phyloP scores from a whole-genome alignment of 2,888 invertebrate genomes.

The Baccha elongata region DNA sequence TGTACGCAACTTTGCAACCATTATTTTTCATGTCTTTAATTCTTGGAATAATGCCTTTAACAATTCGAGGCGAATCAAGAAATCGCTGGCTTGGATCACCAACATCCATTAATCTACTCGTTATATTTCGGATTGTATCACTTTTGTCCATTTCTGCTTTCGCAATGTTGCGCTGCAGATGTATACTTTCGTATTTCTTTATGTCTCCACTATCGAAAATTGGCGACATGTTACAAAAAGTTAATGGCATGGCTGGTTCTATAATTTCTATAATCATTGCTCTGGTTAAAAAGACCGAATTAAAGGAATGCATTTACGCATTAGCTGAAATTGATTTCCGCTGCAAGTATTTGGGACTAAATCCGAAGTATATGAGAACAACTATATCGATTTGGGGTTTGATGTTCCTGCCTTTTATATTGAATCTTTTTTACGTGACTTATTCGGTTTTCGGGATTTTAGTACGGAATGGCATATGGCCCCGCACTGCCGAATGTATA shows the following conservation, averaged over 20 bases:
- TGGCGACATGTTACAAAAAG: conserved; percentile 77
- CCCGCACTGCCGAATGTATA: conserved; percentile 23
- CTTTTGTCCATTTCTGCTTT: conserved; percentile 72
- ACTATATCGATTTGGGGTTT: conserved; percentile 3
- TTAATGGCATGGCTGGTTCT: conserved; percentile 77
- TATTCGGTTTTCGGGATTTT: conserved; percentile 51
- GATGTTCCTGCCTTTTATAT: conserved; percentile 23
- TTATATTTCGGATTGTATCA: conserved; percentile 74
- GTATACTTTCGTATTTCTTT: conserved; percentile 77
- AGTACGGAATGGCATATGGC: conserved; percentile 33
- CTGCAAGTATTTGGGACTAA: conserved; percentile 11
- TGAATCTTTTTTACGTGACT: neutral
- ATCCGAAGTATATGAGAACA: conserved; percentile 13
- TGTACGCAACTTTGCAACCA: conserved; percentile 54
- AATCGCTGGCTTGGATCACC: conserved; percentile 42
- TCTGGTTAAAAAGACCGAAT: conserved; percentile 58
- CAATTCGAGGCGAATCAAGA: conserved; percentile 8
- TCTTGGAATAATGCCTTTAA: conserved; percentile 43
- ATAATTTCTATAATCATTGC: conserved; percentile 74
- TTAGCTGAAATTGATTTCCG: conserved; percentile 42
- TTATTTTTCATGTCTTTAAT: conserved; percentile 32
- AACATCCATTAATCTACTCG: neutral
- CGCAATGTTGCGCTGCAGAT: conserved; percentile 63
- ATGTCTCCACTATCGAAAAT: conserved; percentile 75
- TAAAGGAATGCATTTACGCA: conserved; percentile 56